A percentile compares a stretch with the other conserved stretches of the same genome.
phyloP scores from a whole-genome alignment of 2,888 invertebrate species.

The Timema podura region DNA sequence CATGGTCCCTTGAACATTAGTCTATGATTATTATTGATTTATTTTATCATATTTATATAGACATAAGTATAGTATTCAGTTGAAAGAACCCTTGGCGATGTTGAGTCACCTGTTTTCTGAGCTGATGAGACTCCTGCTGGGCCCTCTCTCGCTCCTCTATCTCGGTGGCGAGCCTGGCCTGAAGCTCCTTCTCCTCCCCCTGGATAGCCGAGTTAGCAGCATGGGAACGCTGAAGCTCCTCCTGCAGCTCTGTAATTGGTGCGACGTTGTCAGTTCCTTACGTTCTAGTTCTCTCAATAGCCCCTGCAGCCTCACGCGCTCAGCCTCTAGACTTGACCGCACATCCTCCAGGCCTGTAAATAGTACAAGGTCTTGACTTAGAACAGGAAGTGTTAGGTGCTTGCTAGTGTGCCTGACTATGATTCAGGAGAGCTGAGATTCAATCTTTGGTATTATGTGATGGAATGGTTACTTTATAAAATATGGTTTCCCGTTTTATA shows the following conservation, averaged over 20 bases:
- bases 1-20: too few relatives aligned
- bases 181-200: constrained; percentile 31
- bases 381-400: too few relatives aligned
- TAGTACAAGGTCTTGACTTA: too few relatives aligned
- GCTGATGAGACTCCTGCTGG: constrained; percentile 67
- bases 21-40: too few relatives aligned
- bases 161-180: constrained; percentile 56
- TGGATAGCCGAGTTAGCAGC: constrained; percentile 62
- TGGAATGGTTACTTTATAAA: too few relatives aligned
- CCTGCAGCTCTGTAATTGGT: constrained; percentile 36
- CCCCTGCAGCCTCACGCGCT: constrained; percentile 67
- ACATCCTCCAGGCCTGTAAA: constrained; percentile 69
- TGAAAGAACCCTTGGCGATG: background rate
- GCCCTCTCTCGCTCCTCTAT: constrained; percentile 73
- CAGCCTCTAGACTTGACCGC: constrained; percentile 68
- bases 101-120: constrained; percentile 61
- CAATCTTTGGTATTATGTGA: too few relatives aligned
- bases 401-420: too few relatives aligned
- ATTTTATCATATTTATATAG: too few relatives aligned
- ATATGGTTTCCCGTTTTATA: too few relatives aligned
- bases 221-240: constrained; percentile 68
- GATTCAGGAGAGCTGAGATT: too few relatives aligned
- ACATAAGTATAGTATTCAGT: too few relatives aligned
- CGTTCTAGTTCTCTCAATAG: constrained; percentile 67
- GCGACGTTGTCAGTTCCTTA: constrained; percentile 60